Base-by-base conservation (phyloP, 1,140 invertebrate genomes). In the Coenobita brevimanus region DNA sequence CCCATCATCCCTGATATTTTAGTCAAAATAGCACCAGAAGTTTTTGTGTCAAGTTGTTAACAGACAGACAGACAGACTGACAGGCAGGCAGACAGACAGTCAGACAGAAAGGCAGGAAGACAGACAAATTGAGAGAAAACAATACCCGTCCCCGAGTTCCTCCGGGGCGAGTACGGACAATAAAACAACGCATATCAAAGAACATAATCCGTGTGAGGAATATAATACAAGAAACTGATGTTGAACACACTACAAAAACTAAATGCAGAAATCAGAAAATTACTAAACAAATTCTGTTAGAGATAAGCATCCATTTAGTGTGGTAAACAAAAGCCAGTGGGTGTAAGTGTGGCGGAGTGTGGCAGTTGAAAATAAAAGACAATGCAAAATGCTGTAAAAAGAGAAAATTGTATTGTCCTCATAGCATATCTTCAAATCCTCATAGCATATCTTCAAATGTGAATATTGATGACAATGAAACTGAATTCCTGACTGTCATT, bases 341-440 rank as follows among this genome's bases (percentile, higher is more conserved):
- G n/a, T 27, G 78, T 41, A 24, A 64, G 69, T 36, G 64, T 69
- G 54, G 73, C 71, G 64, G 60, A 75, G 38, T 43, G 43, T 85
- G 82, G 71, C 60, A 76, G 36, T 46, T 50, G 71, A 38, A 85
- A 85, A 85, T 76, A 69, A n/a, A n/a, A 85, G 33, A 24, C 33
- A 43, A 75, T 73, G 73, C 82, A 85, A 62, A 60, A 54, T 75
- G 82, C 71, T 33, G 60, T 75, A 17, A 64, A 76, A 46, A 41
- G 38, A 60, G 41, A 64, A 50, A 54, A 43, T 46, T 33, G 50
- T 50, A 27, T 46, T 3, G 64, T 75, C 82, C 82, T 75, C 82
- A 57, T 76, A 38, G 82, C 73, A 85, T n/a, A n/a, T n/a, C n/a
- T n/a, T n/a, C n/a, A n/a, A n/a, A n/a, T n/a, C n/a, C n/a, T n/a